Percentiles rank a stretch among this genome's conserved stretches.
phyloP scores from a whole-genome alignment of 2,113 vertebrate species.

The Osmerus mordax region DNA sequence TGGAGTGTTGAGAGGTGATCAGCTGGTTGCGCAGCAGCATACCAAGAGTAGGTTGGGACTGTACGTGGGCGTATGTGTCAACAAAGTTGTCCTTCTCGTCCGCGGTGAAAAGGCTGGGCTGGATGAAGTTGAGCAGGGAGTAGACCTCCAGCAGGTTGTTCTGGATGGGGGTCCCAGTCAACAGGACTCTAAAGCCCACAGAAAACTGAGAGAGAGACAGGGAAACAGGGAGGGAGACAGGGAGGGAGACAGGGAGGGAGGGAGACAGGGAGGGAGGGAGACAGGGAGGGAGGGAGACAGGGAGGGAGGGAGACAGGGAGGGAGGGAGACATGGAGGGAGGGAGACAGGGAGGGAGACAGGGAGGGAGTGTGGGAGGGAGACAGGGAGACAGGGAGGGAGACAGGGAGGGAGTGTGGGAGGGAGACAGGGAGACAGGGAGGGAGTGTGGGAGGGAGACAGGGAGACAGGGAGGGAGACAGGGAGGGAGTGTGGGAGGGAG shows the following conservation, averaged over 20 bases:
- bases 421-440: not conserved
- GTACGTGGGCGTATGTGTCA: slow-evolving; percentile 71
- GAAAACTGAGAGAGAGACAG: slow-evolving; percentile 73
- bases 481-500: accelerated
- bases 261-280: accelerated
- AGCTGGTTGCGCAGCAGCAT: slow-evolving; percentile 13
- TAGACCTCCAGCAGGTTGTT: slow-evolving; percentile 90
- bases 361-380: too few relatives aligned
- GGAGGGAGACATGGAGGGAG: too few relatives aligned
- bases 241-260: not conserved
- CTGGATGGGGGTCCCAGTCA: slow-evolving; percentile 94
- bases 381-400: not conserved
- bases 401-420: not conserved
- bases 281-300: not conserved
- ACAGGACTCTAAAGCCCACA: slow-evolving; percentile 77
- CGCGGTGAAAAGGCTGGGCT: slow-evolving; percentile 77
- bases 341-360: too few relatives aligned
- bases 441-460: accelerated
- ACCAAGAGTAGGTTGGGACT: slow-evolving; percentile 73
- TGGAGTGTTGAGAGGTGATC: not conserved
- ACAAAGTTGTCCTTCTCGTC: slow-evolving; percentile 75
- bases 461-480: accelerated
- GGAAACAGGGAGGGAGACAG: accelerated
- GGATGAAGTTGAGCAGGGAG: slow-evolving; percentile 85
- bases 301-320: too few relatives aligned